Percentiles rank a stretch among this genome's conserved stretches.
phyloP scores from a whole-genome alignment of 2,113 vertebrate species.

The Columbina picui region DNA sequence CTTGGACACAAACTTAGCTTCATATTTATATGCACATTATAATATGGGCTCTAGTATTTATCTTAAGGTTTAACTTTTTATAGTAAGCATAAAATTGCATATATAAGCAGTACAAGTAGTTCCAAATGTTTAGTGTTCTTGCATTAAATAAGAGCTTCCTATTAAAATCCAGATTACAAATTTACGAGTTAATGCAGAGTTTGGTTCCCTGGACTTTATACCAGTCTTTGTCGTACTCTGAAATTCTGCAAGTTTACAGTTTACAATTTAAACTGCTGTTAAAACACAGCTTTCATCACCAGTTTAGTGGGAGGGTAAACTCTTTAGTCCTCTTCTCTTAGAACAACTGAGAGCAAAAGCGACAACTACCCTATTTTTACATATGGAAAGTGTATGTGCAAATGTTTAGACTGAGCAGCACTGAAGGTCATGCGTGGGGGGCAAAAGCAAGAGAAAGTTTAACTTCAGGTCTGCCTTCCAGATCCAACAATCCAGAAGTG shows the following conservation, averaged over 20 bases:
- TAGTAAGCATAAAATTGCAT: neutral
- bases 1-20: neutral
- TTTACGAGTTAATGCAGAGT: neutral
- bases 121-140: neutral
- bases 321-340: neutral
- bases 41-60: neutral
- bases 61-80: neutral
- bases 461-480: neutral
- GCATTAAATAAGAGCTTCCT: neutral
- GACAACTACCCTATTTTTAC: neutral
- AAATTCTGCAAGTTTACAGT: neutral
- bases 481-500: neutral
- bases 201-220: neutral
- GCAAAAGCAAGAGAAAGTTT: neutral
- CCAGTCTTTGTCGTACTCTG: neutral
- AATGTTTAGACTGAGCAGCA: neutral
- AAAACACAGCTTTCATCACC: neutral
- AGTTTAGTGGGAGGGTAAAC: neutral
- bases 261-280: conserved; percentile 1
- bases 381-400: neutral
- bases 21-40: neutral
- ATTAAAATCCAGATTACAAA: neutral
- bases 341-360: neutral
- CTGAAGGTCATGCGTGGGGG: neutral
- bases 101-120: neutral